Evolutionary conservation across 2,113 vertebrate genomes (phyloP), one percentile per base, ranked within the genome.

Genomic region (Coreoperca whiteheadi): DNA sequence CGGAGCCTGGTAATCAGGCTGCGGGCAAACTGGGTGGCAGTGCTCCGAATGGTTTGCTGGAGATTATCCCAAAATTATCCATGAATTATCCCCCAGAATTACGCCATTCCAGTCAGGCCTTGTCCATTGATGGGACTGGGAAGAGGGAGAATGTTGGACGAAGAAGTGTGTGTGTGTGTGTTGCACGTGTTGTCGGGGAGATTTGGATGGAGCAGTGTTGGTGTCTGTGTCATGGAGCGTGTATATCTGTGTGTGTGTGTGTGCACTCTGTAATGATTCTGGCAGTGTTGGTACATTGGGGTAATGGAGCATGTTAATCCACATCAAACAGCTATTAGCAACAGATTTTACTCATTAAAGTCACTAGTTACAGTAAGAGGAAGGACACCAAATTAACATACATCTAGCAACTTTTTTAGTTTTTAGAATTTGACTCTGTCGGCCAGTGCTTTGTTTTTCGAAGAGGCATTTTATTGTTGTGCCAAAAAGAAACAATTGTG

Each of bases 61-160:
- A 94, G 94, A 95, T 95, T 95, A 95, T 94, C 94, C 94, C 91
- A 89, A 94, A 94, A 94, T 94, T 90, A 94, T 94, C 92, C 93
- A 93, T 76, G 90, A 94, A 93, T 95, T 94, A 94, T 94, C 93
- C 91, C 87, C 64, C 69, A 88, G 93, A 93, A 91, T 92, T 93
- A 94, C 88, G 77, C 92, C 84, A 88, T 91, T 92, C 83, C 91
- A 87, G 92, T 90, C 77, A 83, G 91, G 91, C 90, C 87, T 78
- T 82, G 90, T 90, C 90, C 91, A 88, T 89, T 88, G 91, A 92
- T 90, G 90, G 81, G 84, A 76, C 69, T 70, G 79, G 76, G 84
- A 87, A 87, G 72, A 89, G 81, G 83, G 76, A 74, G 82, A 88
- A 77, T 82, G 78, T 91, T 93, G 91, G 90, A 93, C 37, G 61